Base-by-base conservation (phyloP, 2,888 invertebrate genomes). In the Scaptomyza tumidula region DNA sequence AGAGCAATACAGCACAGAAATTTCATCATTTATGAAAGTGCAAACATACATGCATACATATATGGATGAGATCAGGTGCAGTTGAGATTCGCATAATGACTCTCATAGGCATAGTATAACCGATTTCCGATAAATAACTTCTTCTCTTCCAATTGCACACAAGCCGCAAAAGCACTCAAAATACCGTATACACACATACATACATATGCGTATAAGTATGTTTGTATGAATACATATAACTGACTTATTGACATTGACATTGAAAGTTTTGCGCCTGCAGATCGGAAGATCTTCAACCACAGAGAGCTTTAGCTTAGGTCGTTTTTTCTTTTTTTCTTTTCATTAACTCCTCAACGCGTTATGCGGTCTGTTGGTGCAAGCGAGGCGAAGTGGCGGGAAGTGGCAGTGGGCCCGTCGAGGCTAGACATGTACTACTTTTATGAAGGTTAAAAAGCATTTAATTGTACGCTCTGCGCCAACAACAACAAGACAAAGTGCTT, bases 371-470 rank as follows among this genome's bases (percentile, higher is more conserved):
- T 69, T 49, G 27, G 43, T 24, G 10, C 46, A 35, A 13, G 67
- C 27, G 50, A 31, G 57, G 59, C 61, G 50, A 31, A 54, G 59
- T 58, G 71, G 64, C 71, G 33, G 33, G 13, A 35, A 57, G 75
- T 52, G 33, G 13, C 13, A 57, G 75, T 52, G 75, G 35, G 35
- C 19, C 35, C 64, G 29, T 53, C 68, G 75, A 63, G 75, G 77
- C 39, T 66, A 75, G 78, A 85, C 78, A 82, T 88, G 88, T 87
- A 86, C 86, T 86, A 89, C 82, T 80, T 89, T 89, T 82, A 77
- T 89, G 89, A 89, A 89, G 89, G 89, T 89, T 88, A 86, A 82
- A 81, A 81, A 80, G 69, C 76, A 61, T 75, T 86, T 84, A 85
- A 85, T 86, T 84, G 85, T 53, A 61, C 55, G 64, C 61, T 71